phyloP scores from a whole-genome alignment of 2,113 vertebrate genomes.

The Lepisosteus oculatus region DNA sequence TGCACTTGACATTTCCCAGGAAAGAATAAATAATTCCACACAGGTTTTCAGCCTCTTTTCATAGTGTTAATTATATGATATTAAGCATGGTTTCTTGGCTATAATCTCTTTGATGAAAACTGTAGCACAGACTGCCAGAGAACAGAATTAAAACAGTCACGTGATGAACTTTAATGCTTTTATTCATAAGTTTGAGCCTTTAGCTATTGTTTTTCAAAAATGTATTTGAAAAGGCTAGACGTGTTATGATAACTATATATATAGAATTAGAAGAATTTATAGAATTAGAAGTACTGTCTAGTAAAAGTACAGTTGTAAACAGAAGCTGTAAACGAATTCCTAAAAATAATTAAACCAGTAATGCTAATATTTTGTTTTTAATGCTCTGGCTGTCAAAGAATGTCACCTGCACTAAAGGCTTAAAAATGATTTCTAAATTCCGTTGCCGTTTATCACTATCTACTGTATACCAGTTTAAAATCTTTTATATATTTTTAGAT shows the following conservation, averaged over 20 bases:
- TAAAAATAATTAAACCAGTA: no score
- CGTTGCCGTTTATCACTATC: no score
- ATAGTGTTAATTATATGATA: conserved; percentile 62
- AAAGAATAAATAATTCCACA: conserved; percentile 47
- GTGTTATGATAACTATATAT: not conserved
- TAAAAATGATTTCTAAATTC: no score
- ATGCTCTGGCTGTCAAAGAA: no score
- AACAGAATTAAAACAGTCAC: conserved; percentile 50
- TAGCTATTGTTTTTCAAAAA: conserved; percentile 26
- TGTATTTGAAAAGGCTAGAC: not conserved
- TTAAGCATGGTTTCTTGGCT: conserved; percentile 61
- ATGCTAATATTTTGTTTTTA: no score
- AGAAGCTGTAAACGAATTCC: no score
- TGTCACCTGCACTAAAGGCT: no score
- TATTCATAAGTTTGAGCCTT: conserved; percentile 22
- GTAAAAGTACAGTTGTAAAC: no score
- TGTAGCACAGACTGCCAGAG: conserved; percentile 45
- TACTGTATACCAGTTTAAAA: no score
- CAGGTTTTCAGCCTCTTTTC: conserved; percentile 29
- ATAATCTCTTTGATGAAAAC: conserved; percentile 57
- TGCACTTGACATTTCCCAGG: conserved; percentile 52
- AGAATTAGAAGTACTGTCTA: no score
- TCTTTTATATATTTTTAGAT: no score
- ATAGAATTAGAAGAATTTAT: not conserved
- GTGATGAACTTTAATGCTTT: conserved; percentile 35